These are phyloP conservation scores for Rhodophaea formosa DNA, from an alignment of 2,888 invertebrate species.

Conservation along the genomic window DNA sequence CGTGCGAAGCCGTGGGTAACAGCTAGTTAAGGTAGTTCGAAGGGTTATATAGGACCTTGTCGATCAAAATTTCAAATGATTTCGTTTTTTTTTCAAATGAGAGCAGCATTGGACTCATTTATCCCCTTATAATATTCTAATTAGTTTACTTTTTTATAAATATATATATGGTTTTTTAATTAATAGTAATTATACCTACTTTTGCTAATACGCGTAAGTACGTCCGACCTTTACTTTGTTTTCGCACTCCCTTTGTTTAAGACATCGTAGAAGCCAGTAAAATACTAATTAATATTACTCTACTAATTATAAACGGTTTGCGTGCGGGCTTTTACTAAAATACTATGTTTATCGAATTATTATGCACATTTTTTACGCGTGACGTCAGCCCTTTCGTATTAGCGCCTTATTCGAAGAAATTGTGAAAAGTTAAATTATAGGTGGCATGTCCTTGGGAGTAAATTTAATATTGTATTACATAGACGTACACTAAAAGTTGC, in stretches of 20 bases:
- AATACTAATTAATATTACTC: background rate
- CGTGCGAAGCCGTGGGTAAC: too few species aligned
- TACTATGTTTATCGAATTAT: background rate
- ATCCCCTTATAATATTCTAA: too few species aligned
- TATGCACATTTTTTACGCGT: slow-evolving; percentile 11
- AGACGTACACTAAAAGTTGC: background rate
- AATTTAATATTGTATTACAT: background rate
- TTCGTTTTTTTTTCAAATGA: too few species aligned
- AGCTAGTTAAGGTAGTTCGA: too few species aligned
- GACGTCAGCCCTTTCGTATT: slow-evolving; percentile 11
- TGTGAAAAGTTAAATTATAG: background rate
- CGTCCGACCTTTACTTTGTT: background rate
- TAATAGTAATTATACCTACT: too few species aligned
- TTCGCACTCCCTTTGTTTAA: background rate
- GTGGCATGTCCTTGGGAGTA: background rate
- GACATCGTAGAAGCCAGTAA: background rate
- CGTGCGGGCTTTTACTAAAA: background rate
- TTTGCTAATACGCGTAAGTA: too few species aligned
- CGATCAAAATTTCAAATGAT: too few species aligned
- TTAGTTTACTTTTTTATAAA: too few species aligned
- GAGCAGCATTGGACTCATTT: too few species aligned
- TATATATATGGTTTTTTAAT: too few species aligned
- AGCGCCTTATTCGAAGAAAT: slow-evolving; percentile 4
- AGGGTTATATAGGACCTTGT: too few species aligned
- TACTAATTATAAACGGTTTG: background rate